Conservation (phyloP, 2,797 vertebrate species). For the Botia kubotai region DNA sequence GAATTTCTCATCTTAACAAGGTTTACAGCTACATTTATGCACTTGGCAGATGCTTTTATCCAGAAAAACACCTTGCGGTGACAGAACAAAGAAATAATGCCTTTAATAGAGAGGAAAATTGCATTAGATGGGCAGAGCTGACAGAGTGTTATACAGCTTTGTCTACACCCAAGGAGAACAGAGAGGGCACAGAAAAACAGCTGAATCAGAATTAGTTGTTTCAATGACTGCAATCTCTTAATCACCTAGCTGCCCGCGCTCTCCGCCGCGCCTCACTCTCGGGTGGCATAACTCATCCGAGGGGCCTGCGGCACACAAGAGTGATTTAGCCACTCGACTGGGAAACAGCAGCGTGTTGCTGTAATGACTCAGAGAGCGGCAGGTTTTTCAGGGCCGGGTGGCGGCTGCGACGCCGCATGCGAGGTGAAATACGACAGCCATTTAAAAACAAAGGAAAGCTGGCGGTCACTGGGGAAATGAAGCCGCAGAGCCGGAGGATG, state of each 20-base stretch:
- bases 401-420: constrained; percentile 29
- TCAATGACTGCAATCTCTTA: constrained; percentile 54
- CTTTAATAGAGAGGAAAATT: constrained; percentile 3
- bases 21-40: not conserved
- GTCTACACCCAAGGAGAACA: constrained; percentile 11
- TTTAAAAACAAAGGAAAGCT: constrained; percentile 30
- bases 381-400: constrained; percentile 37
- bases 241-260: constrained; percentile 36
- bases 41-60: not conserved
- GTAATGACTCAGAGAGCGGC: constrained; percentile 47
- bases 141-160: constrained; percentile 28
- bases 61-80: not conserved
- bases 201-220: constrained; percentile 54
- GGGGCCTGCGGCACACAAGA: constrained; percentile 45
- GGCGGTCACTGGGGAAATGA: constrained; percentile 15
- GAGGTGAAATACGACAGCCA: constrained; percentile 51
- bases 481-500: constrained; percentile 6
- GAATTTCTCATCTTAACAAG: constrained; percentile 24
- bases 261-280: constrained; percentile 15
- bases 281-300: constrained; percentile 41
- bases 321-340: constrained; percentile 54
- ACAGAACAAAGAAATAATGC: not conserved
- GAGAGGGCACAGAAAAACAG: constrained; percentile 37
- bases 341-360: constrained; percentile 39
- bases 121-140: constrained; percentile 37